These are phyloP conservation scores for Tragelaphus buxtoni DNA, from an alignment of 2,113 vertebrate species.

Conservation along the genomic window DNA sequence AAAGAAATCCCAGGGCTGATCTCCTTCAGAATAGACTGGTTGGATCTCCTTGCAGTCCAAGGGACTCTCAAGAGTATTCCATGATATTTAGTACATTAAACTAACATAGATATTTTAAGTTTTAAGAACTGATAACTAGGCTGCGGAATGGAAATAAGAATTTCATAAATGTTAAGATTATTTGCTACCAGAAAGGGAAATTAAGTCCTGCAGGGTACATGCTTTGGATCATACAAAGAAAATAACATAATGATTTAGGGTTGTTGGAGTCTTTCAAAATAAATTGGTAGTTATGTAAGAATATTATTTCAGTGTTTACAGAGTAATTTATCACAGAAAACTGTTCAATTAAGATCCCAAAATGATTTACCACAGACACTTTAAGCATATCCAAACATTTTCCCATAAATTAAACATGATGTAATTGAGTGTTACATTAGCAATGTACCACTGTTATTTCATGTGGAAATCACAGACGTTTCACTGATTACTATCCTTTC, in stretches of 20 bases:
- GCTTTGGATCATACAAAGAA: background rate
- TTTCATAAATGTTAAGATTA: background rate
- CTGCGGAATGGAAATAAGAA: background rate
- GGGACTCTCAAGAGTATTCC: no score
- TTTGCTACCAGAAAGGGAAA: conserved; percentile 7
- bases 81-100: background rate
- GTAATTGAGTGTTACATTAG: conserved; percentile 71
- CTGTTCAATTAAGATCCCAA: conserved; percentile 67
- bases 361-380: conserved; percentile 74
- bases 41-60: no score
- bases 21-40: no score
- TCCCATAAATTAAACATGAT: conserved; percentile 77
- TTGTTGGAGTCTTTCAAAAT: conserved; percentile 59
- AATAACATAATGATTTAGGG: conserved; percentile 53
- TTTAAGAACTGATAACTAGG: background rate
- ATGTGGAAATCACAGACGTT: conserved; percentile 73
- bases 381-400: conserved; percentile 75
- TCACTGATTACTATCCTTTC: conserved; percentile 71
- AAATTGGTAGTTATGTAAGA: conserved; percentile 73
- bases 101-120: background rate
- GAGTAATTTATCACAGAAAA: conserved; percentile 65
- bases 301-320: conserved; percentile 73
- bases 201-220: conserved; percentile 18
- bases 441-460: conserved; percentile 73
- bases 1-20: no score